Base-by-base conservation (phyloP, 2,113 vertebrate species). In the Poicephalus meyeri region DNA sequence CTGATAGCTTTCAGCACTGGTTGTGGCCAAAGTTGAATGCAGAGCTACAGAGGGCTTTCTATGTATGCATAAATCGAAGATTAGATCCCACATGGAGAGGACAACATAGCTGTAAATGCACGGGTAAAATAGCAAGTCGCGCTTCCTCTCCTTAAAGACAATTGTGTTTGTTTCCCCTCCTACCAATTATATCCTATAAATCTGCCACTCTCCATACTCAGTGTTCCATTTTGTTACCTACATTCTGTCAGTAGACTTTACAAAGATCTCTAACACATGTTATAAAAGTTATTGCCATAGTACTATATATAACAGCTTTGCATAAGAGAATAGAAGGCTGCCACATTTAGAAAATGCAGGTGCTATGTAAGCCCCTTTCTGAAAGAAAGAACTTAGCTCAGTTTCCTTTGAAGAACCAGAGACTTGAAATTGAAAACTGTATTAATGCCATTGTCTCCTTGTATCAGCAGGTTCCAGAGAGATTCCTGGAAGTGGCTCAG, bases 401-500 rank as follows among this genome's bases (percentile, higher is more conserved):
- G 79, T 97, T 98, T 98, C 97, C 98, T 98, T 98, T 98, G 98
- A 98, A 98, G 98, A 98, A 98, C 97, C 96, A 96, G 95, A 98
- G 98, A 98, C 98, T 98, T 98, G 98, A 98, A 99, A 99, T 97
- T 96, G 98, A 98, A 98, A 98, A 98, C 98, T 98, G 98, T 98
- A 98, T 98, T 98, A 99, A 99, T 98, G 94, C 98, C 98, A 97
- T 97, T 98, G 98, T 98, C 98, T 98, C 98, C 97, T 97, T 97
- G 98, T 98, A 98, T 98, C 91, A 98, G 95, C 98, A 99, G 99
- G 99, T 99, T 98, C 99, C 99, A 86, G 99, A 99, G 94, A 99
- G 99, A 97, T 99, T 99, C 98, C 98, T 99, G 98, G 99, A 99
- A 98, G 99, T 99, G 96, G 99, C 99, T 69, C 99, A 99, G 98